Conservation (phyloP, 2,797 vertebrate species). For the Lemur catta region DNA sequence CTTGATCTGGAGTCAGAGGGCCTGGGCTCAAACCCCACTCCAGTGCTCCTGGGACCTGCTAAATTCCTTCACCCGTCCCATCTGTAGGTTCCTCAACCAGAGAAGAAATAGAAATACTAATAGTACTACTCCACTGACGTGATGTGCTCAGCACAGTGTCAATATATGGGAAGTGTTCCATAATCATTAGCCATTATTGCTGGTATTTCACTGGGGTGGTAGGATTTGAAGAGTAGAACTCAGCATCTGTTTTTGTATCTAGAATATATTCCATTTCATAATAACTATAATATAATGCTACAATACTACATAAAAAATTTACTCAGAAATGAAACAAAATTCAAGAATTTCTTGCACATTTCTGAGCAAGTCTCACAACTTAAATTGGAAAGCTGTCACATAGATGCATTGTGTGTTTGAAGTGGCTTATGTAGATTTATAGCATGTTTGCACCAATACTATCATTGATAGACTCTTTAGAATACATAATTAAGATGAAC, state of each 20-base stretch:
- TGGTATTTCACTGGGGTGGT: not conserved
- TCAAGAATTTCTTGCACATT: not conserved
- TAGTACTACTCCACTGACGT: not conserved
- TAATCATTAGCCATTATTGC: not conserved
- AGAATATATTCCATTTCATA: not conserved
- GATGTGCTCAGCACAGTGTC: not conserved
- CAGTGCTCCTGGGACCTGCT: too few relatives aligned
- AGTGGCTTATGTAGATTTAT: not conserved
- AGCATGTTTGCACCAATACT: not conserved
- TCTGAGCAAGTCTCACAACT: not conserved
- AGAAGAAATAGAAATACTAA: not conserved
- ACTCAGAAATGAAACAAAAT: not conserved
- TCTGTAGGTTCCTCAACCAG: not conserved
- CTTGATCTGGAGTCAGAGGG: not conserved
- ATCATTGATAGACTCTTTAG: not conserved
- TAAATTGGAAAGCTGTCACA: not conserved
- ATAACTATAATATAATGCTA: not conserved
- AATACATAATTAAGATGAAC: not conserved
- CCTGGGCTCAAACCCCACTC: not conserved
- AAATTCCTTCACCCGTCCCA: too few relatives aligned
- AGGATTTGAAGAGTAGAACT: not conserved
- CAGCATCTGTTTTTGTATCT: not conserved
- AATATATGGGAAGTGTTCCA: not conserved
- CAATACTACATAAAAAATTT: not conserved
- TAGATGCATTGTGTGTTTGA: not conserved